Base-by-base conservation (phyloP, 2,113 vertebrate species). In the Leptobrachium ailaonicum region DNA sequence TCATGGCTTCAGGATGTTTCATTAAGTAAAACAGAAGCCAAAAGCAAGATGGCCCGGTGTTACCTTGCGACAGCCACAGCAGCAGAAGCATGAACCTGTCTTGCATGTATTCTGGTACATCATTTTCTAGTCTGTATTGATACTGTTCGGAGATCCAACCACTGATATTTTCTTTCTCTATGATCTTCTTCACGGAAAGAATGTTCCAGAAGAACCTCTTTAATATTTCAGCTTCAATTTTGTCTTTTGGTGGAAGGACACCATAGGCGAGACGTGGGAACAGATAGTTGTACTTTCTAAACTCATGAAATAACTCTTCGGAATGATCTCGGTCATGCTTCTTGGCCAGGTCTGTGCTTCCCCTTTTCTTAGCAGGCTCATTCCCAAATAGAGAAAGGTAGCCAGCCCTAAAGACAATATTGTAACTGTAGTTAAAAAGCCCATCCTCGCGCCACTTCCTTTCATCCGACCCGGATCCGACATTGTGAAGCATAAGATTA, bases 21-120 rank as follows among this genome's bases (percentile, higher is more conserved):
- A 98, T 89, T 4, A 99, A 92, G 80, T 90, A 93, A 0, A 96
- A 56, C 20, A 98, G 92, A 14, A 94, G 87, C 97, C 97, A 99
- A 88, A 98, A 98, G 0, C 94, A 74, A 4, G 93, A 85, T 0
- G 96, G 94, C 0, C 96, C 96, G 0, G 96, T 97, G 84, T 98
- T 99, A 0, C 95, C 90, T 82, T 97, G 97, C 45, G 97, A 95
- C 0, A 95, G 95, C 96, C 96, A 98, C 6, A 98, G 95, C 2
- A 98, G 91, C 84, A 96, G 72, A 68, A 99, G 93, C 92, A 94
- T 95, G 83, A 92, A 95, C 6, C 89, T 90, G 80, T 87, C 85
- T 75, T 90, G 84, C 95, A 96, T 97, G 20, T 82, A 82, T 0
- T 91, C 87, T 0, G 89, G 50, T 1, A 91, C 72, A 0, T 92